These are phyloP conservation scores for Gouania willdenowi DNA, from an alignment of 2,797 vertebrate genomes.

Conservation along the genomic window DNA sequence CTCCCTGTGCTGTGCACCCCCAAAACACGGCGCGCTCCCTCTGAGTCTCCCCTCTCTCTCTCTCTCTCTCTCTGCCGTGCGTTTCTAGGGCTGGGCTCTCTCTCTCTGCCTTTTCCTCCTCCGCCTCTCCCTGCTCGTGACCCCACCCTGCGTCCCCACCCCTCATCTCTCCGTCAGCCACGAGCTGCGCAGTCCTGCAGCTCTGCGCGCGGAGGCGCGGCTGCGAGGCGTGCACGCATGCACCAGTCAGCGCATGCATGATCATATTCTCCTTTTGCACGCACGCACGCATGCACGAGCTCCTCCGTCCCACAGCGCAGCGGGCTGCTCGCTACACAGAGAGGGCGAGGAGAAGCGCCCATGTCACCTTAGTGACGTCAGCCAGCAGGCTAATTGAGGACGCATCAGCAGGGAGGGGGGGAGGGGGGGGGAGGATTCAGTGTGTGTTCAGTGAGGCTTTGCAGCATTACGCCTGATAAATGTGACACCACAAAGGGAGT, in stretches of 20 bases:
- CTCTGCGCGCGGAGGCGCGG: conserved; percentile 43
- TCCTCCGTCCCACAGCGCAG: conserved; percentile 12
- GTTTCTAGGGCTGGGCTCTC: conserved; percentile 80
- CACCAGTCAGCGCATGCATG: too few species aligned
- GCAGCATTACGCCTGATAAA: conserved; percentile 22
- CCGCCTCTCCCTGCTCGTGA: conserved; percentile 85
- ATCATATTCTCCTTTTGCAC: too few species aligned
- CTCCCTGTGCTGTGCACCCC: conserved; percentile 52
- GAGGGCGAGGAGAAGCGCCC: conserved; percentile 39
- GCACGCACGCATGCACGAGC: too few species aligned
- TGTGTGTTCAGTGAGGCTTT: conserved; percentile 16
- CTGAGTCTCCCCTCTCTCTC: conserved; percentile 25
- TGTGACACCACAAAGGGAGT: not conserved
- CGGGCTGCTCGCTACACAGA: conserved; percentile 8
- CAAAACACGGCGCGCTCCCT: conserved; percentile 36
- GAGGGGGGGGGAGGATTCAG: conserved; percentile 20
- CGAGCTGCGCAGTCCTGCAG: conserved; percentile 54
- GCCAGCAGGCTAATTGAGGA: conserved; percentile 63
- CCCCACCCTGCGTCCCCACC: conserved; percentile 93
- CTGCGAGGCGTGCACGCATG: too few species aligned
- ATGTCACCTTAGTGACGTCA: conserved; percentile 75
- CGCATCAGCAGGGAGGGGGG: conserved; percentile 43
- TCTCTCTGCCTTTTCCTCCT: conserved; percentile 81
- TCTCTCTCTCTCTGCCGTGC: conserved; percentile 74
- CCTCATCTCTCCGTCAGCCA: conserved; percentile 75